Evolutionary conservation across 2,888 invertebrate species (phyloP).

Genomic region (Drosophila flavopinicola): DNA sequence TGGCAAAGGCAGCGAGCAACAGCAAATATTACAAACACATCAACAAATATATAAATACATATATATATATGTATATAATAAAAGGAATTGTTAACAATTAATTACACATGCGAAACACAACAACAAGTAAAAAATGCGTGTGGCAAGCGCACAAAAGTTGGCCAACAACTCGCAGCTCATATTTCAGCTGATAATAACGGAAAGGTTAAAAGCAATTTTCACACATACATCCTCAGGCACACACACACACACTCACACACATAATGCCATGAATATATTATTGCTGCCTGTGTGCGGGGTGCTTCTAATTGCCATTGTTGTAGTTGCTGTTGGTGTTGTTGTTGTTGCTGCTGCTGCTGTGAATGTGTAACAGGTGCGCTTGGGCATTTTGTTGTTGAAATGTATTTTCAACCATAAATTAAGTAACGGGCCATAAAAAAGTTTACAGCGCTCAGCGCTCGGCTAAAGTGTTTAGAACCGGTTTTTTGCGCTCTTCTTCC

Average conservation of each 20-base stretch:
- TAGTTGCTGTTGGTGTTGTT: conserved; percentile 32
- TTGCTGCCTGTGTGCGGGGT: conserved; percentile 36
- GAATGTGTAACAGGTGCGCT: conserved; percentile 70
- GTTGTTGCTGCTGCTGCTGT: conserved; percentile 16
- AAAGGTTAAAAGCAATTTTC: conserved; percentile 56
- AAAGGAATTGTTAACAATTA: conserved; percentile 63
- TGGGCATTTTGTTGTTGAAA: conserved; percentile 62
- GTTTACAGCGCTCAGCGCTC: conserved; percentile 55
- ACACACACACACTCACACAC: neutral
- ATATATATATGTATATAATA: too few species aligned
- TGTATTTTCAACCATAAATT: conserved; percentile 74
- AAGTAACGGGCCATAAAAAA: conserved; percentile 76
- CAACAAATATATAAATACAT: too few species aligned
- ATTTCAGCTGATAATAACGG: conserved; percentile 72
- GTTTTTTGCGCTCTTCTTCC: conserved; percentile 10
- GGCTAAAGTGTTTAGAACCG: conserved; percentile 64
- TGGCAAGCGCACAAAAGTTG: conserved; percentile 38
- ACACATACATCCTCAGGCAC: conserved; percentile 15
- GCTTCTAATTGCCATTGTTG: conserved; percentile 71
- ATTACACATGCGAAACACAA: conserved; percentile 54
- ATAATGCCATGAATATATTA: conserved; percentile 64
- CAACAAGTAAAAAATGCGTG: conserved; percentile 12
- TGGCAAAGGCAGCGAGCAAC: conserved; percentile 19
- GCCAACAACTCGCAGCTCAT: conserved; percentile 59
- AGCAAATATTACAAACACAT: too few species aligned